Base-by-base conservation (phyloP, 2,888 invertebrate genomes). In the Encarsia formosa region DNA sequence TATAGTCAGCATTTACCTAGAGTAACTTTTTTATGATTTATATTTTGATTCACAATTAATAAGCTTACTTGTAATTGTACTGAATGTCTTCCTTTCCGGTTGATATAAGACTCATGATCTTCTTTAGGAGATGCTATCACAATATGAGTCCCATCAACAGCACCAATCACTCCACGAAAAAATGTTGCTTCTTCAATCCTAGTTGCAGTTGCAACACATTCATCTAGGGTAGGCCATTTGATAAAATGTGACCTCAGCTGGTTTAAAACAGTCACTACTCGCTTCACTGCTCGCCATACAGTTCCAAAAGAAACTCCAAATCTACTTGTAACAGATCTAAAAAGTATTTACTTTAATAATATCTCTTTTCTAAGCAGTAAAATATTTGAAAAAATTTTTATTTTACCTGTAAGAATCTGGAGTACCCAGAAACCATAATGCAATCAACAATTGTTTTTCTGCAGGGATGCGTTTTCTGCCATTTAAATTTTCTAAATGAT, bases 21-120 rank as follows among this genome's bases (percentile, higher is more conserved):
- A 15, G 19, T 4, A 35, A 35, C 13, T 35, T 18, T 5, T 18
- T 35, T 35, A 18, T 18, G 3, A 35, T 35, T 35, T 35, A 16
- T 18, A 6, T 35, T 5, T 35, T 35, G 8, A 35, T 18, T 13
- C 19, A 18, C n/a, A n/a, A n/a, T n/a, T n/a, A n/a, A n/a, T n/a
- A n/a, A n/a, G n/a, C n/a, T 29, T 43, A 43, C 43, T 18, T 43
- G 43, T 18, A 23, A 18, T 29, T 45, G 43, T 6, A 45, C 26
- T 15, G 23, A 35, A 35, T 43, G 43, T 15, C 5, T 13, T 15
- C 32, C 19, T 19, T 43, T 29, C 20, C 31, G 16, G 22, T 43
- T 31, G 13, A 43, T 16, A 13, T 43, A 43, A n/a, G 43, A 15
- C 15, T 43, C 4, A 18, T 31, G 13, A 31, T 31, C 43, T 18